Conservation (phyloP, 2,888 invertebrate species). For the Agelastica alni region DNA sequence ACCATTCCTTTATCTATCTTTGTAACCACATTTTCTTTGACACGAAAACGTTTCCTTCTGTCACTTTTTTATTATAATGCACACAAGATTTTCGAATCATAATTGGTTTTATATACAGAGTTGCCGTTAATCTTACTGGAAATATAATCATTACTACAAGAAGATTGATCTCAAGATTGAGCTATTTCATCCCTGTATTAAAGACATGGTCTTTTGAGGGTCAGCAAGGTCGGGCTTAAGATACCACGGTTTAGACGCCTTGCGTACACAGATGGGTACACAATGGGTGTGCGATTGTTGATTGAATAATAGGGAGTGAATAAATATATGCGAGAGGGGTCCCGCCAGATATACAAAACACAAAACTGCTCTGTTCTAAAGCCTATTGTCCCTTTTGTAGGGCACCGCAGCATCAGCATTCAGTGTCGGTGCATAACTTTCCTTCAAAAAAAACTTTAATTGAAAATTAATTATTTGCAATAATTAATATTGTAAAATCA, state of each 20-base stretch:
- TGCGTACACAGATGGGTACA: slow-evolving; percentile 53
- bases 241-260: slow-evolving; percentile 38
- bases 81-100: too few species aligned
- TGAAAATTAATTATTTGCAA: too few species aligned
- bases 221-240: slow-evolving; percentile 37
- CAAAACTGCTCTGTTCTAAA: slow-evolving; percentile 39
- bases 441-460: too few species aligned
- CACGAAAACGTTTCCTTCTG: too few species aligned
- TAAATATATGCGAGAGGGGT: slow-evolving; percentile 47
- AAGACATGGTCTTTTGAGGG: slow-evolving; percentile 24
- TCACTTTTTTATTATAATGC: too few species aligned
- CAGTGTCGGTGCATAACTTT: background rate
- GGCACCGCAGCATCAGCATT: slow-evolving; percentile 35
- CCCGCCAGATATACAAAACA: slow-evolving; percentile 30
- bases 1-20: too few species aligned
- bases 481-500: too few species aligned
- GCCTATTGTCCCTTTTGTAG: slow-evolving; percentile 44
- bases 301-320: slow-evolving; percentile 55
- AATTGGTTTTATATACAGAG: too few species aligned
- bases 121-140: too few species aligned
- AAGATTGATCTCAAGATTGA: slow-evolving; percentile 9
- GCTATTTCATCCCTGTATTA: slow-evolving; percentile 17
- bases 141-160: too few species aligned
- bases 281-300: slow-evolving; percentile 53
- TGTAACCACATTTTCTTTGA: too few species aligned